A percentile compares a stretch with the other conserved stretches of the same genome.
These are phyloP conservation scores for Eupithecia pulchellata DNA, from an alignment of 2,888 invertebrate genomes.

Conservation along the genomic window DNA sequence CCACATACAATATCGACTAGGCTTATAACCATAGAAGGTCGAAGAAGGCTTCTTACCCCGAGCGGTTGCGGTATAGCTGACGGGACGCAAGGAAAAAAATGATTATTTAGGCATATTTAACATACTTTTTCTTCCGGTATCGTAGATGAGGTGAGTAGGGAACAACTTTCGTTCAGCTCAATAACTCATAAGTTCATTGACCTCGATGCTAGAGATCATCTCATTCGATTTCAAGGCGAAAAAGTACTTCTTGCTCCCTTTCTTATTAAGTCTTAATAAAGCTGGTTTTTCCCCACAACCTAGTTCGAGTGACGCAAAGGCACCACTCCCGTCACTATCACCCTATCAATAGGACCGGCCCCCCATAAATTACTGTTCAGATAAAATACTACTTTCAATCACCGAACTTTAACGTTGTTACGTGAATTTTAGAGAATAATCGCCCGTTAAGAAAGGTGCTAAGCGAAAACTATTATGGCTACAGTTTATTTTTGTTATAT, in stretches of 20 bases:
- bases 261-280: not conserved
- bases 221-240: no score
- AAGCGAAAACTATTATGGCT: conserved; percentile 24
- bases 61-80: no score
- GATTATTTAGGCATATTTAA: no score
- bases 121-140: no score
- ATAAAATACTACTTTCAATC: conserved; percentile 70
- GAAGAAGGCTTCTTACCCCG: no score
- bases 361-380: conserved; percentile 66
- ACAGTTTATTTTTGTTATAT: conserved; percentile 10
- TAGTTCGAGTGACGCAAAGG: not conserved
- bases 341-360: conserved; percentile 68
- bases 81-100: no score
- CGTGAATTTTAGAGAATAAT: conserved; percentile 22
- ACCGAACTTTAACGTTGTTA: conserved; percentile 55
- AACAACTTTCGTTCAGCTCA: no score
- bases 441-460: conserved; percentile 22
- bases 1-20: not conserved
- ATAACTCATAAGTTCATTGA: no score
- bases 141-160: no score
- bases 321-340: conserved; percentile 52
- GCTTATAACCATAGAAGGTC: not conserved
- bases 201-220: no score
- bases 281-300: not conserved
- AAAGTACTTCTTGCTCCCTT: no score